phyloP scores from a whole-genome alignment of 2,888 invertebrate species.

The Lasioglossum malachurum region DNA sequence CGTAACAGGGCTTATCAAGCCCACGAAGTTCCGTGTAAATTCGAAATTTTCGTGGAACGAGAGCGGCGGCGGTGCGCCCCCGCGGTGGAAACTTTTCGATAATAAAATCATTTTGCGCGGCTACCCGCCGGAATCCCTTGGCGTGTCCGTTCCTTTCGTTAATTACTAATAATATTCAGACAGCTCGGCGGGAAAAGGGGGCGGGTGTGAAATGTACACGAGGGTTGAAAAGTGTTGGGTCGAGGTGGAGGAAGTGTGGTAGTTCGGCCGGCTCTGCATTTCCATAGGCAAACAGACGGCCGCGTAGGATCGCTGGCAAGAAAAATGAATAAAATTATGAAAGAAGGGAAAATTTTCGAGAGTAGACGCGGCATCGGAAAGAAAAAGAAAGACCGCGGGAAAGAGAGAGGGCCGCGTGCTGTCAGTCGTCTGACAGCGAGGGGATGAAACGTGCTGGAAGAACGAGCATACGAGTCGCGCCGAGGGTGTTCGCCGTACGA shows the following conservation, averaged over 20 bases:
- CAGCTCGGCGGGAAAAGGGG: slow-evolving; percentile 38
- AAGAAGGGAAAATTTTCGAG: slow-evolving; percentile 71
- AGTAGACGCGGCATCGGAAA: slow-evolving; percentile 40
- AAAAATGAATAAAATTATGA: slow-evolving; percentile 74
- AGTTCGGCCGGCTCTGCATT: slow-evolving; percentile 60
- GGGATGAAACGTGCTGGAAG: slow-evolving; percentile 77
- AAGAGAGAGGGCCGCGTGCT: slow-evolving; percentile 37
- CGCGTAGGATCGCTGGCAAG: slow-evolving; percentile 69
- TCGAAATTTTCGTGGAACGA: slow-evolving; percentile 14
- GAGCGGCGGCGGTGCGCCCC: not conserved
- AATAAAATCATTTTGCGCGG: slow-evolving; percentile 56
- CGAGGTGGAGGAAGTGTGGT: slow-evolving; percentile 43
- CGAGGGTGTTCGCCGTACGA: slow-evolving; percentile 62
- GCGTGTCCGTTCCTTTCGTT: slow-evolving; percentile 75
- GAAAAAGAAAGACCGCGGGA: slow-evolving; percentile 20
- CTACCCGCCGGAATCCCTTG: slow-evolving; percentile 9
- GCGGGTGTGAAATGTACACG: slow-evolving; percentile 55
- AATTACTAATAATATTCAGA: slow-evolving; percentile 85
- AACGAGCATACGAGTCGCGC: slow-evolving; percentile 65
- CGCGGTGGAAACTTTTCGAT: slow-evolving; percentile 41
- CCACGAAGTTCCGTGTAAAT: slow-evolving; percentile 17
- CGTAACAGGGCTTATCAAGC: slow-evolving; percentile 12
- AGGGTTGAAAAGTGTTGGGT: slow-evolving; percentile 49
- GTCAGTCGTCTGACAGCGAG: slow-evolving; percentile 76
- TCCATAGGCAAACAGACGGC: slow-evolving; percentile 72